Conservation (phyloP, 2,113 vertebrate species). For the Boleophthalmus pectinirostris region DNA sequence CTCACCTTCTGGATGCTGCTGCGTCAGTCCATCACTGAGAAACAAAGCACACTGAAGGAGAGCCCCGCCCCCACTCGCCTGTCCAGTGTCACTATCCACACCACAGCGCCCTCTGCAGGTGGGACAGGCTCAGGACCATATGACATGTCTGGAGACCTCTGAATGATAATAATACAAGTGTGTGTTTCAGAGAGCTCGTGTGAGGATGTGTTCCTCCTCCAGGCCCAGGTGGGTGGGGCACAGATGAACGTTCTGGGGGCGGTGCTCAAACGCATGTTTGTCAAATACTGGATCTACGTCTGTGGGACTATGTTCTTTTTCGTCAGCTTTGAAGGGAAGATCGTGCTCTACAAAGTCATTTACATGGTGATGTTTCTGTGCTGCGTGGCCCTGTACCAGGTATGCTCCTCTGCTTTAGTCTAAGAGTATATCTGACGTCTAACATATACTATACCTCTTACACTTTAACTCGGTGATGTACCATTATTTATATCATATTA, state of each 20-base stretch:
- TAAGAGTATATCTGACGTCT: background rate
- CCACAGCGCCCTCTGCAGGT: slow-evolving; percentile 73
- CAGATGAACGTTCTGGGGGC: slow-evolving; percentile 89
- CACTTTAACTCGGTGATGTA: no score
- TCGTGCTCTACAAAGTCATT: slow-evolving; percentile 98
- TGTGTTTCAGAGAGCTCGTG: slow-evolving; percentile 8
- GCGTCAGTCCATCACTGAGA: slow-evolving; percentile 90
- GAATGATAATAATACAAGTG: background rate
- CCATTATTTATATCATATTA: no score
- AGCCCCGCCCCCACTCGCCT: slow-evolving; percentile 64
- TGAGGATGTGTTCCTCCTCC: slow-evolving; percentile 82
- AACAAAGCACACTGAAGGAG: slow-evolving; percentile 64
- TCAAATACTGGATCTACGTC: slow-evolving; percentile 98
- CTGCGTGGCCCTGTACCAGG: slow-evolving; percentile 95
- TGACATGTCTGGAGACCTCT: background rate
- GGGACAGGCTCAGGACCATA: slow-evolving; percentile 35
- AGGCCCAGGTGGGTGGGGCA: slow-evolving; percentile 58
- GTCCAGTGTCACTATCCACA: slow-evolving; percentile 83
- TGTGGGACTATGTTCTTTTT: slow-evolving; percentile 98
- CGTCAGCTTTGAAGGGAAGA: slow-evolving; percentile 94
- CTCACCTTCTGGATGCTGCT: slow-evolving; percentile 94
- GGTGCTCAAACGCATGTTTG: slow-evolving; percentile 89
- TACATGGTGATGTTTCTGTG: slow-evolving; percentile 98
- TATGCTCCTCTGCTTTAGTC: slow-evolving; percentile 42
- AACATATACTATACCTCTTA: no score